Evolutionary conservation across 2,888 invertebrate species (phyloP), one percentile per base, ranked within the genome.

Genomic region (Muscina levida): DNA sequence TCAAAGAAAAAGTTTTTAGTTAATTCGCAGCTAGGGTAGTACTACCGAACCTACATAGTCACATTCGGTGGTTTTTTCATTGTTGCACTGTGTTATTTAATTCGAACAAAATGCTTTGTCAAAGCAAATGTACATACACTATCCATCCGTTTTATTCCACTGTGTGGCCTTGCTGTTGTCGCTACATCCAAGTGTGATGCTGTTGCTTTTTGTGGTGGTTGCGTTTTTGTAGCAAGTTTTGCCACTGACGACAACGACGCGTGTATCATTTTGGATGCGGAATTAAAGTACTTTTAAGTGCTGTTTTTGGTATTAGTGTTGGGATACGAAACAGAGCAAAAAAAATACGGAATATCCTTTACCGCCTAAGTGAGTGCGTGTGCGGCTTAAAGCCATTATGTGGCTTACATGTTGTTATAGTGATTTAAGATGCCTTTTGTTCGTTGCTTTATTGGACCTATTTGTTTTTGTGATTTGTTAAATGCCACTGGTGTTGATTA

Each of bases 201-300:
- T 51, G 51, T 24, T 67, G 31, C 46, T 24, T 8, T 39, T 59
- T 31, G 26, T 56, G 56, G 26, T 31, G 26, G 56, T 56, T 26
- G 56, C 56, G 42, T 42, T 10, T 2, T 5, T 39, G 62, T 26
- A 10, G 42, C 22, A 22, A 24, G 26, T 66, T 13, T 11, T 66
- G 24, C 15, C 46, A 10, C 3, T 11, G 39, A 37, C n/a, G 66
- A 51, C 39, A 62, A 1, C 19, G 17, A 24, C 62, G 59, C 37
- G 37, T 51, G 51, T 67, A 67, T 19, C 37, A 67, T 51, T 67
- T 67, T 67, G 51, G 67, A 51, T 67, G 67, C 37, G 11, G 51
- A 17, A 62, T 39, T 37, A 48, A 72, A 72, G 72, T 72, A 48
- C 71, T 71, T 71, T 71, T 71, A 71, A 71, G 57, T 71, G 57